Percentiles rank a stretch among this genome's conserved stretches.
These are phyloP conservation scores for Puffinus mauretanicus DNA, from an alignment of 2,113 vertebrate genomes.

Conservation along the genomic window DNA sequence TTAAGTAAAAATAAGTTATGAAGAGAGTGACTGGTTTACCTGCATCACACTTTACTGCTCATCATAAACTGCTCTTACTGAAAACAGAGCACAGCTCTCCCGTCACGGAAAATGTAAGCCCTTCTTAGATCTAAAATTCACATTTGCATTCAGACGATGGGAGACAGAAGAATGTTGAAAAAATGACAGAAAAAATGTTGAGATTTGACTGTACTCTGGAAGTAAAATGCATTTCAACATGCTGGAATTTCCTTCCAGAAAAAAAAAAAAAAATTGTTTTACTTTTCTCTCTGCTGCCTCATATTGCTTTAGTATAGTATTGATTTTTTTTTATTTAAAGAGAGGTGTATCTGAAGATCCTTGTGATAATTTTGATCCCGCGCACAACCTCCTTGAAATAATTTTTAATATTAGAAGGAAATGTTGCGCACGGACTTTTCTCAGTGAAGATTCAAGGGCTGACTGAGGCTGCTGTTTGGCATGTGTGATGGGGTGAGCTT, in stretches of 20 bases:
- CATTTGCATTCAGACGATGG: rapidly evolving
- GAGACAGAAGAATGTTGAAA: not conserved
- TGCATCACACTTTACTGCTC: not conserved
- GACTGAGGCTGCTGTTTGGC: not conserved
- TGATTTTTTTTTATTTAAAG: not conserved
- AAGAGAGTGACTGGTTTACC: not conserved
- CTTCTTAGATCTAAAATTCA: not conserved
- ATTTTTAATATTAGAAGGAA: not conserved
- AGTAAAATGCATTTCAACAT: not conserved
- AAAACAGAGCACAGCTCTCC: not conserved
- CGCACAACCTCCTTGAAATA: not conserved
- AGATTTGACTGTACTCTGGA: not conserved
- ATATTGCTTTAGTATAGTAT: not conserved
- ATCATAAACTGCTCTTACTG: not conserved
- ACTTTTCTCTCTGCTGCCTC: not conserved
- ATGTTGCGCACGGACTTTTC: not conserved
- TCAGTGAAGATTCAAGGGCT: not conserved
- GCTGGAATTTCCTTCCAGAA: not conserved
- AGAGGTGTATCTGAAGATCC: not conserved
- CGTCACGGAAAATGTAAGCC: not conserved
- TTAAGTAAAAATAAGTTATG: not conserved
- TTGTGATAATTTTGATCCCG: not conserved
- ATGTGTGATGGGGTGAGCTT: not conserved
- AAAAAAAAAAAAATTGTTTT: not conserved
- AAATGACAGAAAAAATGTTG: not conserved